Conservation (phyloP, 1,140 invertebrate genomes). For the Gyrodactylus salaris region DNA sequence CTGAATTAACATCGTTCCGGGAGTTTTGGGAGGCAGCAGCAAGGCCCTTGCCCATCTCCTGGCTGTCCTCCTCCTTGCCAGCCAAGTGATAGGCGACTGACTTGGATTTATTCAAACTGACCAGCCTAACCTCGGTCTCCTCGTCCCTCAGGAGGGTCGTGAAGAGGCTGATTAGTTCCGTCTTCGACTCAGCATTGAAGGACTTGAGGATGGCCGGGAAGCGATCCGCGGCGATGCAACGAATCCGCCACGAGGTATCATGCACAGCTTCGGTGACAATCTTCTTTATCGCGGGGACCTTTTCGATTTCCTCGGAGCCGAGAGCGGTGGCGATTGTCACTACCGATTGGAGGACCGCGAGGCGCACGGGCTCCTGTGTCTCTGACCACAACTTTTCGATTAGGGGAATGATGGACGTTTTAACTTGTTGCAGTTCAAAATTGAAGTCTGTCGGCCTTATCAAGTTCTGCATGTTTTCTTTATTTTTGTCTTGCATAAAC, state of each 20-base stretch:
- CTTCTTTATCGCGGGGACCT: not conserved
- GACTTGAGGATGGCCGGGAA: not conserved
- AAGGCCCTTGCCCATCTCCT: too few species aligned
- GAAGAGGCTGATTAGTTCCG: not conserved
- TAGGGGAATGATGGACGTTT: slow-evolving; percentile 77
- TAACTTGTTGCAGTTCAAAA: slow-evolving; percentile 25
- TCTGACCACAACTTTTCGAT: slow-evolving; percentile 69
- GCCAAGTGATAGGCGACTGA: not conserved
- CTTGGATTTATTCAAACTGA: not conserved
- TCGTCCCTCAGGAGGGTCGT: not conserved
- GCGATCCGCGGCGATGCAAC: not conserved
- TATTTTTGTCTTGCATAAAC: not conserved
- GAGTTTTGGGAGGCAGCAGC: too few species aligned
- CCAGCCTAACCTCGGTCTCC: not conserved
- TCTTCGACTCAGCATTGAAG: not conserved
- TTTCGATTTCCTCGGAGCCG: slow-evolving; percentile 23
- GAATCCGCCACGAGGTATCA: not conserved
- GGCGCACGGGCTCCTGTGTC: slow-evolving; percentile 80
- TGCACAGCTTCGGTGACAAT: not conserved
- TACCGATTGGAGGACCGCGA: slow-evolving; percentile 92
- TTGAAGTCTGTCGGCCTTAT: not conserved
- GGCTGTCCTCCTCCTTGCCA: too few species aligned
- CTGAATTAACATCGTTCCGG: too few species aligned
- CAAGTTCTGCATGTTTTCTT: not conserved
- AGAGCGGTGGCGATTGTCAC: slow-evolving; percentile 69